Percentiles rank a stretch among this genome's conserved stretches.
These are phyloP conservation scores for Trichosurus vulpecula DNA, from an alignment of 2,797 vertebrate species.

Conservation along the genomic window DNA sequence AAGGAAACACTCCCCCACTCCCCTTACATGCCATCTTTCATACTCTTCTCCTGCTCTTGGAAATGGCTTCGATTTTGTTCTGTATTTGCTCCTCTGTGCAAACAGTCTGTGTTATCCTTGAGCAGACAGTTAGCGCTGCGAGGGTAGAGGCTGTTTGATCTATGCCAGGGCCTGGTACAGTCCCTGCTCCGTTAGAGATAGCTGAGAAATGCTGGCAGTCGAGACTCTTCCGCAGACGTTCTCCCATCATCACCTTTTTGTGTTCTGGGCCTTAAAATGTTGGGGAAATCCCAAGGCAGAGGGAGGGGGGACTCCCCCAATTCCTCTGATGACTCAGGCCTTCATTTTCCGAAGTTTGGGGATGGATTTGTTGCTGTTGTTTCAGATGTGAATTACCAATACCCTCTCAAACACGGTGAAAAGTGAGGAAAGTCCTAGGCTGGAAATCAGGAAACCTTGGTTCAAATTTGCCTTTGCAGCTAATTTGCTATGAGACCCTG, in stretches of 20 bases:
- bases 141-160: neutral
- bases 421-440: too few species aligned
- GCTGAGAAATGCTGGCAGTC: too few species aligned
- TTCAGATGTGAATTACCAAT: too few species aligned
- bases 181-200: neutral
- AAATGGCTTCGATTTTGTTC: neutral
- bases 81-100: too few species aligned
- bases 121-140: too few species aligned
- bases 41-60: accelerated
- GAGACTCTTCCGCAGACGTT: neutral
- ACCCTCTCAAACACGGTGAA: too few species aligned
- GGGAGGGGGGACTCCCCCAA: neutral
- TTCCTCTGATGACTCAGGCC: neutral
- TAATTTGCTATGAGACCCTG: too few species aligned
- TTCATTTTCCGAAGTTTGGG: neutral
- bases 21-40: neutral
- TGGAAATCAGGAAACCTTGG: too few species aligned
- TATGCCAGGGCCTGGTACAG: too few species aligned
- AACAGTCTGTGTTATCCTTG: too few species aligned
- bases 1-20: neutral
- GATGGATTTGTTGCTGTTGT: too few species aligned
- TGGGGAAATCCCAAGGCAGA: neutral
- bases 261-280: neutral
- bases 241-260: neutral
- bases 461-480: too few species aligned